Conservation (phyloP, 37 sponge, comb jelly and placozoan genomes). For the Cliona cf. orientalis region DNA sequence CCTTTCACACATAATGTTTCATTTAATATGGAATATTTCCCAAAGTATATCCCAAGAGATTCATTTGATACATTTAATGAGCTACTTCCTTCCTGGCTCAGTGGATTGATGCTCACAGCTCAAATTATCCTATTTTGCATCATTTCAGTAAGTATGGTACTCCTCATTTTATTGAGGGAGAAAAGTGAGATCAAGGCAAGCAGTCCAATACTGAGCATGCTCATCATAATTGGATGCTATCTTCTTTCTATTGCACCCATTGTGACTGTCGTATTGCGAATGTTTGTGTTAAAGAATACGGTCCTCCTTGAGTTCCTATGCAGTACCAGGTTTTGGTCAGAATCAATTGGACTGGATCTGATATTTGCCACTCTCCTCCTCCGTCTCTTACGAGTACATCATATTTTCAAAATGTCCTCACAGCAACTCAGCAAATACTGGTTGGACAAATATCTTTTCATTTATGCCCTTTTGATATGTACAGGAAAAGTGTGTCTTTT, state of each 20-base stretch:
- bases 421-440: conserved; percentile 23
- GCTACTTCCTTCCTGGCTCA: conserved; percentile 1
- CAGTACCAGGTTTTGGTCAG: conserved; percentile 21
- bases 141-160: conserved; percentile 2
- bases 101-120: background rate
- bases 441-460: conserved; percentile 16
- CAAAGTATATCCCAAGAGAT: conserved; percentile 11
- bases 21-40: background rate
- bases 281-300: background rate
- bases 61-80: conserved; percentile 5
- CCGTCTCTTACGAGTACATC: conserved; percentile 17
- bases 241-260: background rate
- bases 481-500: background rate
- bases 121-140: background rate
- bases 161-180: conserved; percentile 3
- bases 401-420: conserved; percentile 5
- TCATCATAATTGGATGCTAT: conserved; percentile 30
- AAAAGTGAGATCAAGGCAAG: conserved; percentile 35
- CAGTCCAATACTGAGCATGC: conserved; percentile 34
- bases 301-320: conserved; percentile 6
- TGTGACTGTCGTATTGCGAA: background rate
- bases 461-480: conserved; percentile 6
- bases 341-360: conserved; percentile 18
- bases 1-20: background rate
- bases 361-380: conserved; percentile 26